Base-by-base conservation (phyloP, 2,113 vertebrate species). In the Ophthalmolycus amberensis region DNA sequence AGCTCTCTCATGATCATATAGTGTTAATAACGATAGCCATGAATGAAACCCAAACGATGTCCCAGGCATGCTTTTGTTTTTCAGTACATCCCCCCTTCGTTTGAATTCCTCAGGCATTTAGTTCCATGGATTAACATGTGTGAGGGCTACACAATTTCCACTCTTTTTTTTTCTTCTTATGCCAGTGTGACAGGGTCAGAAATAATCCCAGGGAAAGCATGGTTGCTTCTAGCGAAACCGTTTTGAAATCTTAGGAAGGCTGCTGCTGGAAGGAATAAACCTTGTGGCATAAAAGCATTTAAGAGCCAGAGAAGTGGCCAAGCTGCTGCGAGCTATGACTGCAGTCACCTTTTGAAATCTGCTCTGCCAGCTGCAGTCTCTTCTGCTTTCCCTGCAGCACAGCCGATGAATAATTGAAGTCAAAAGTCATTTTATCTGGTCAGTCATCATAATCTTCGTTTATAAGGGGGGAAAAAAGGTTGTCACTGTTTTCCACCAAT, bases 331-430 rank as follows among this genome's bases (percentile, higher is more conserved):
- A 85, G 80, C 86, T 71, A 79, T 73, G 89, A 88, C 88, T 88
- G 87, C 90, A 91, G 84, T 90, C 92, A 90, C 89, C 84, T 88
- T 81, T 84, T 83, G 54, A 89, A 83, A 89, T 79, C 74, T 75
- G 71, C 73, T 80, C 80, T 73, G 77, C 77, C 87, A 89, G 87
- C 82, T 90, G 89, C 87, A 90, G 84, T 68, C 80, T 75, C 66
- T 32, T 77, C 52, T 73, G 80, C 64, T 50, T 73, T 63, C 48
- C 56, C 70, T 72, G 80, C 83, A 73, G 76, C 79, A 75, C 5
- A 63, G 56, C 25, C 44, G 3, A 50, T 34, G 4, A 32, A 75
- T 54, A 73, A 68, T 12, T 68, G 1, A 22, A 77, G 82, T 56
- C 32, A 75, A 32, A 82, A 71, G 69, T 80, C n/a, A n/a, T 79